These are phyloP conservation scores for Proisotoma minuta DNA, from an alignment of 2,888 invertebrate species.

Conservation along the genomic window DNA sequence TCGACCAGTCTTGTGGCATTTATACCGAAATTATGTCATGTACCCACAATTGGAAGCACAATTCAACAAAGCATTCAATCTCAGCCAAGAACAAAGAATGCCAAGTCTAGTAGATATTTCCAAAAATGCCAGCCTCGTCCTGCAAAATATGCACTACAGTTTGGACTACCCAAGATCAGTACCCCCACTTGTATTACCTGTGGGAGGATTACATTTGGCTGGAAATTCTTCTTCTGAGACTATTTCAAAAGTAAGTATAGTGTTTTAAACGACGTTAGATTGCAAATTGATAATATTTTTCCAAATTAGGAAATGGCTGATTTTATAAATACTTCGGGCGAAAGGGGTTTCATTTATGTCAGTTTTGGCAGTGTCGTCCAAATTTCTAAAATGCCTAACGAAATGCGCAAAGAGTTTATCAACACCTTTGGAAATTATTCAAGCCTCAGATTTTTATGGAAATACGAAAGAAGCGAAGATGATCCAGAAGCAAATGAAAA, in stretches of 20 bases:
- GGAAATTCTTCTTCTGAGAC: slow-evolving; percentile 20
- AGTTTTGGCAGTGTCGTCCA: slow-evolving; percentile 26
- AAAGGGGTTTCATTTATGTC: slow-evolving; percentile 20
- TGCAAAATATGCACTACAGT: slow-evolving; percentile 35
- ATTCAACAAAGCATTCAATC: slow-evolving; percentile 22
- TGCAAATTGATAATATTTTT: neutral
- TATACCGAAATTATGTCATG: slow-evolving; percentile 13
- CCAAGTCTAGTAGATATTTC: slow-evolving; percentile 32
- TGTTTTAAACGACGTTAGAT: neutral
- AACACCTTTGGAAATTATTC: slow-evolving; percentile 3
- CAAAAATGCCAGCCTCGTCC: slow-evolving; percentile 29
- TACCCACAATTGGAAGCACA: slow-evolving; percentile 31
- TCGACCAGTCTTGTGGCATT: slow-evolving; percentile 21
- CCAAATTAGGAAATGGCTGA: slow-evolving; percentile 12
- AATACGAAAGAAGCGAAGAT: too few species aligned
- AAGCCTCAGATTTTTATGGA: slow-evolving; percentile 25
- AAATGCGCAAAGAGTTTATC: slow-evolving; percentile 17
- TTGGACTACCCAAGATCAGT: slow-evolving; percentile 34
- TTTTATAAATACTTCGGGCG: slow-evolving; percentile 10
- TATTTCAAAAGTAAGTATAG: neutral
- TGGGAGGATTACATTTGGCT: slow-evolving; percentile 21
- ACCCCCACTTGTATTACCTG: slow-evolving; percentile 26
- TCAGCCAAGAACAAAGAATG: slow-evolving; percentile 23
- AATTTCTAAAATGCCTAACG: too few species aligned
- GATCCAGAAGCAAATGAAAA: neutral